phyloP scores from a whole-genome alignment of 2,888 invertebrate species.

The Ellobium chinense region DNA sequence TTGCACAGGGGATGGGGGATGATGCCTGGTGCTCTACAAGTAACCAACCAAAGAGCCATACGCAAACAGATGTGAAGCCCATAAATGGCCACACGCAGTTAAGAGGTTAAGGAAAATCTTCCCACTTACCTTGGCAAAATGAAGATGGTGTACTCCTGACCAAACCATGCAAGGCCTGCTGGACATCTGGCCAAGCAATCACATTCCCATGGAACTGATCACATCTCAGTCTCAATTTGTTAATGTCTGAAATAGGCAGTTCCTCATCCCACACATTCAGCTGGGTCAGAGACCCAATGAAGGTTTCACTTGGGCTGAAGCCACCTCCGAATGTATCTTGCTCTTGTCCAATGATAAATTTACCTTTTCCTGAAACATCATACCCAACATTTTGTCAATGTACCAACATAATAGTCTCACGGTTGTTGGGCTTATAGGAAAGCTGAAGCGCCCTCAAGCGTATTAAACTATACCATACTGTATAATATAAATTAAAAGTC shows the following conservation, averaged over 20 bases:
- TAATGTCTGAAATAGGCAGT: conserved; percentile 80
- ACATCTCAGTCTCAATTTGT: conserved; percentile 71
- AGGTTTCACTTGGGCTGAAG: conserved; percentile 85
- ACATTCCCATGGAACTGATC: conserved; percentile 82
- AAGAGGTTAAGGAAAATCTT: background rate
- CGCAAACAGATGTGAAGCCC: no score
- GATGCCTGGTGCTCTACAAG: no score
- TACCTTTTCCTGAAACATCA: conserved; percentile 80
- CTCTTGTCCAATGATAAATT: conserved; percentile 85
- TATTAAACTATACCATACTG: no score
- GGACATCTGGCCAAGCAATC: conserved; percentile 84
- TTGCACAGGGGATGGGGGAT: no score
- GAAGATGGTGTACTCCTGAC: conserved; percentile 81
- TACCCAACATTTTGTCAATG: background rate
- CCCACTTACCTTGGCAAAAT: conserved; percentile 81
- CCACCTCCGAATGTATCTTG: conserved; percentile 84
- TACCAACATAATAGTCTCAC: background rate
- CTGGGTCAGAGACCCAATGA: conserved; percentile 83
- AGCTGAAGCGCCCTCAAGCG: no score
- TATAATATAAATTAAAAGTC: no score
- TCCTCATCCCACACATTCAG: conserved; percentile 83
- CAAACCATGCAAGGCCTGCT: conserved; percentile 81
- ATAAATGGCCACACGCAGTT: background rate
- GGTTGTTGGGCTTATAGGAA: no score
- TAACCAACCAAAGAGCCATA: no score